Conservation (phyloP, 2,888 invertebrate species). For the Pristionchus japonicus region DNA sequence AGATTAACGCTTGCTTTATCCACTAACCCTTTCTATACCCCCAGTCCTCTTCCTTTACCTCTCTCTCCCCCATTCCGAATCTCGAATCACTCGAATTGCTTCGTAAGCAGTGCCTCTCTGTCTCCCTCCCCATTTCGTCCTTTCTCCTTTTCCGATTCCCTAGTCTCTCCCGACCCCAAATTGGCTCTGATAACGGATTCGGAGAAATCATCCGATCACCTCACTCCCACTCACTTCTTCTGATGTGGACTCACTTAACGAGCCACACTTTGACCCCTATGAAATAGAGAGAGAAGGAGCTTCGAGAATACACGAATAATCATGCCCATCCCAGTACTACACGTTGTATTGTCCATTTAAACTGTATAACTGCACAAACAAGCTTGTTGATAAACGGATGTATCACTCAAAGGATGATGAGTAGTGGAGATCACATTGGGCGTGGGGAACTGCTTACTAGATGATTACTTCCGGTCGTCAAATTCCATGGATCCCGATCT, state of each 20-base stretch:
- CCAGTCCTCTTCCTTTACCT: neutral
- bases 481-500: neutral
- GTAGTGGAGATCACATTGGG: neutral
- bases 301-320: conserved; percentile 8
- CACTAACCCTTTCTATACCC: neutral
- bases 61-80: conserved; percentile 5
- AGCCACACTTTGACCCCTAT: conserved; percentile 13
- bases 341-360: neutral
- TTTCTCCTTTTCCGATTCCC: neutral
- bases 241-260: neutral
- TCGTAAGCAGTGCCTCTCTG: conserved; percentile 30
- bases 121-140: neutral
- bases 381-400: neutral
- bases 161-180: conserved; percentile 14
- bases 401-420: conserved; percentile 17
- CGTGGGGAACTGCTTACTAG: conserved; percentile 13
- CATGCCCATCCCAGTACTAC: neutral
- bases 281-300: neutral
- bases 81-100: neutral
- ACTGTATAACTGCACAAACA: neutral
- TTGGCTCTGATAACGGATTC: neutral
- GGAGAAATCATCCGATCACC: conserved; percentile 38
- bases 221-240: neutral
- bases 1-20: conserved; percentile 1
- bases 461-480: conserved; percentile 29